These are phyloP conservation scores for Ursus arctos DNA, from an alignment of 2,113 vertebrate species.

Conservation along the genomic window DNA sequence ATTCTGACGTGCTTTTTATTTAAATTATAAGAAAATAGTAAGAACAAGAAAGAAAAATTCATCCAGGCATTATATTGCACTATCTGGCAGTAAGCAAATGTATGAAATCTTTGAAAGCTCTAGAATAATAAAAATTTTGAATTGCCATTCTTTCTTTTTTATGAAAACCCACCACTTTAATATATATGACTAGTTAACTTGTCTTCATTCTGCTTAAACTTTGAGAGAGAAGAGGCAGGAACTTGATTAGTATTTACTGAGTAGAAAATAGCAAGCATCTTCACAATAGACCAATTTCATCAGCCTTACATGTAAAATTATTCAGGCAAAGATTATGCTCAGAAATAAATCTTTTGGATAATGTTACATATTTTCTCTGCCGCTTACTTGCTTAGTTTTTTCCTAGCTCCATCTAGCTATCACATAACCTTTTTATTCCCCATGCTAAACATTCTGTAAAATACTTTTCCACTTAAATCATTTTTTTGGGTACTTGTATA, in stretches of 20 bases:
- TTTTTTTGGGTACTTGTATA: background rate
- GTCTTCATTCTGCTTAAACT: slow-evolving; percentile 57
- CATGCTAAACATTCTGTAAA: background rate
- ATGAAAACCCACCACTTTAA: slow-evolving; percentile 42
- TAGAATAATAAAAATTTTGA: slow-evolving; percentile 54
- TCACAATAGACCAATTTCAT: slow-evolving; percentile 57
- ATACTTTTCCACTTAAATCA: background rate
- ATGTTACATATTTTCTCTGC: background rate
- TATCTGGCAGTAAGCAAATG: slow-evolving; percentile 36
- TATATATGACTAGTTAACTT: slow-evolving; percentile 24
- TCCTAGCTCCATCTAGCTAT: background rate
- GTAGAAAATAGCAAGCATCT: slow-evolving; percentile 38
- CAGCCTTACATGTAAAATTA: slow-evolving; percentile 47
- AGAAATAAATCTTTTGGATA: slow-evolving; percentile 57
- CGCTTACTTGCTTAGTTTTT: slow-evolving; percentile 56
- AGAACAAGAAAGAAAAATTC: slow-evolving; percentile 51
- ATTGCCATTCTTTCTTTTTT: background rate
- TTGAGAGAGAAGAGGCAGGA: background rate
- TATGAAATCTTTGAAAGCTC: slow-evolving; percentile 33
- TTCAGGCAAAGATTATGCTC: slow-evolving; percentile 32
- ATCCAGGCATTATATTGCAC: background rate
- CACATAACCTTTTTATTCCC: background rate
- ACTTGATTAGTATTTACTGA: background rate
- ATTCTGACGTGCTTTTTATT: background rate
- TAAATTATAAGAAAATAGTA: slow-evolving; percentile 16